Base-by-base conservation (phyloP, 2,113 vertebrate genomes). In the Phyllostomus hastatus region DNA sequence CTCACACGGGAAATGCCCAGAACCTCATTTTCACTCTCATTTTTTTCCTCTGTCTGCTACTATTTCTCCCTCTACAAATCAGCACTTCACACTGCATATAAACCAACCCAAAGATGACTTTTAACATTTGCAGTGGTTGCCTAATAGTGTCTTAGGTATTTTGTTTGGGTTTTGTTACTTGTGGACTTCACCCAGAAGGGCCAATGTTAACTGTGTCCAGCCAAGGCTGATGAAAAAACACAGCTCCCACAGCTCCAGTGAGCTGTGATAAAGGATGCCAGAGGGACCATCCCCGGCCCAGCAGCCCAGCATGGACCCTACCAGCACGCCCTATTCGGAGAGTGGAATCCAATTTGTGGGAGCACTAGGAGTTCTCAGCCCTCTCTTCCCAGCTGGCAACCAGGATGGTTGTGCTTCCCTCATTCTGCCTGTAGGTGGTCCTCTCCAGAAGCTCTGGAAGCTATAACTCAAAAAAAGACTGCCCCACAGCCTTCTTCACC, bases 291-390 rank as follows among this genome's bases (percentile, higher is more conserved):
- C 38, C 31, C 35, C 5, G 7, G 72, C 41, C 72, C 72, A 43
- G 41, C 4, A 1, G 79, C 26, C 22, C 14, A 3, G 61, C 0
- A 20, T 19, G 38, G 64, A 33, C 50, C 10, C 43, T 7, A 20
- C 16, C 0, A 14, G 43, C 38, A 43, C 24, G 15, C 50, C 4
- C 26, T 14, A n/a, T 59, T 59, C 67, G 38, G 76, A 96, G 66
- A 19, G 50, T 2, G 7, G 38, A 64, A 38, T 43, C 52, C 57
- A 28, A 6, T 20, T 26, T 46, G 5, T 11, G 11, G 52, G 72
- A 31, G 0, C 4, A 12, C 33, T 10, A 80, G 54, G 0, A 59
- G 16, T 38, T 19, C 64, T 50, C 22, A 67, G 54, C 19, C 16
- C 61, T 67, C n/a, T 33, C 41, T 75, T 38, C 28, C n/a, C n/a